phyloP scores from a whole-genome alignment of 2,888 invertebrate genomes.

The Mylabris sibirica region DNA sequence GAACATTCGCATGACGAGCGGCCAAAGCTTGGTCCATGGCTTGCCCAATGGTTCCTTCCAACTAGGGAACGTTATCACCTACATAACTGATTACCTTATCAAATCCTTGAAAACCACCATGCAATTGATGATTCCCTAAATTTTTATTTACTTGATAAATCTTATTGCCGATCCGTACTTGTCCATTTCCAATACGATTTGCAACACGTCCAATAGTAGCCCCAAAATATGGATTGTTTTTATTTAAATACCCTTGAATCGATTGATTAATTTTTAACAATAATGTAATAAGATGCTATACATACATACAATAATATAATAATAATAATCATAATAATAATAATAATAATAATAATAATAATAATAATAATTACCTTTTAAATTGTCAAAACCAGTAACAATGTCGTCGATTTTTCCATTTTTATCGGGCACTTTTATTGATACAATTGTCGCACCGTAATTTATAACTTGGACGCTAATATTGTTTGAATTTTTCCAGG shows the following conservation, averaged over 20 bases:
- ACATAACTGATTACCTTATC: constrained; percentile 73
- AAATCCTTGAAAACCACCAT: constrained; percentile 87
- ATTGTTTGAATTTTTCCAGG: constrained; percentile 72
- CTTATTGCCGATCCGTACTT: constrained; percentile 73
- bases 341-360: no score
- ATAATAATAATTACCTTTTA: constrained; percentile 71
- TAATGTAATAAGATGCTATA: background rate
- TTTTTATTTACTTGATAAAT: constrained; percentile 78
- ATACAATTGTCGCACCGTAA: constrained; percentile 87
- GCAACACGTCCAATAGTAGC: constrained; percentile 87
- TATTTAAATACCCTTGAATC: constrained; percentile 68
- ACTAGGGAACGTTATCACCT: no score
- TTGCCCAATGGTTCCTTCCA: no score
- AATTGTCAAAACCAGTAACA: constrained; percentile 81
- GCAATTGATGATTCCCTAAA: constrained; percentile 73
- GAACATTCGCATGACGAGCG: no score
- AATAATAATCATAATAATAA: no score
- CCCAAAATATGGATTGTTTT: constrained; percentile 85
- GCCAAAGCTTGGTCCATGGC: no score
- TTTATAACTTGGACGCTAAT: constrained; percentile 76
- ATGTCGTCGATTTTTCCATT: constrained; percentile 78
- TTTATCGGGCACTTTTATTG: constrained; percentile 79
- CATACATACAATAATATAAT: no score
- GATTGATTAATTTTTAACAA: constrained; percentile 1
- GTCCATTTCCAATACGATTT: constrained; percentile 78